These are phyloP conservation scores for Penaeus monodon DNA, from an alignment of 2,888 invertebrate genomes.

Conservation along the genomic window DNA sequence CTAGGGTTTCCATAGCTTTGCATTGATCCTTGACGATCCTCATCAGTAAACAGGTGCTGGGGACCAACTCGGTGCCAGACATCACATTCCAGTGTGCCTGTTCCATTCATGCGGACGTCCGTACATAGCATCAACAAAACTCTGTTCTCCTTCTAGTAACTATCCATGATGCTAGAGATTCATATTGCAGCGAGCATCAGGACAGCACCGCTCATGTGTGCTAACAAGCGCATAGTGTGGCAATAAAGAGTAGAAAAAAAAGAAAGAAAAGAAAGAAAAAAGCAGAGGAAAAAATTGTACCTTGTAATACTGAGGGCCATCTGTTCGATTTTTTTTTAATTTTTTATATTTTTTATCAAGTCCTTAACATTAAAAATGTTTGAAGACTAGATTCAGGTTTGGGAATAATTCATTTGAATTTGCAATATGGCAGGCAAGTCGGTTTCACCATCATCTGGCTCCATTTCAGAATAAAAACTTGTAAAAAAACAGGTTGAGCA, in stretches of 20 bases:
- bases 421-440: constrained; percentile 63
- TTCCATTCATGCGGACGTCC: constrained; percentile 33
- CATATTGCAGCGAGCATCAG: constrained; percentile 61
- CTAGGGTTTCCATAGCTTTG: constrained; percentile 39
- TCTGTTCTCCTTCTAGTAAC: constrained; percentile 32
- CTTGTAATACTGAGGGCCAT: constrained; percentile 63
- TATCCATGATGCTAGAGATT: constrained; percentile 59
- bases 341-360: constrained; percentile 57
- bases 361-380: constrained; percentile 63
- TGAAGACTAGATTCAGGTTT: constrained; percentile 64
- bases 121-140: constrained; percentile 38
- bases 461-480: constrained; percentile 48
- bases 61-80: constrained; percentile 51
- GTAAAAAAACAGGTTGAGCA: constrained; percentile 56
- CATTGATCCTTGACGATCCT: constrained; percentile 58
- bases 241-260: constrained; percentile 38
- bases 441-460: constrained; percentile 61
- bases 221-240: constrained; percentile 55
- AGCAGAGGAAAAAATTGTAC: constrained; percentile 49
- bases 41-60: constrained; percentile 40
- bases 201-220: constrained; percentile 61
- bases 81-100: constrained; percentile 18
- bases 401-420: constrained; percentile 59
- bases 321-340: constrained; percentile 54
- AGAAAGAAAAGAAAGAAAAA: background rate